Evolutionary conservation across 2,113 vertebrate genomes (phyloP).

Genomic region (Myotis lucifugus): DNA sequence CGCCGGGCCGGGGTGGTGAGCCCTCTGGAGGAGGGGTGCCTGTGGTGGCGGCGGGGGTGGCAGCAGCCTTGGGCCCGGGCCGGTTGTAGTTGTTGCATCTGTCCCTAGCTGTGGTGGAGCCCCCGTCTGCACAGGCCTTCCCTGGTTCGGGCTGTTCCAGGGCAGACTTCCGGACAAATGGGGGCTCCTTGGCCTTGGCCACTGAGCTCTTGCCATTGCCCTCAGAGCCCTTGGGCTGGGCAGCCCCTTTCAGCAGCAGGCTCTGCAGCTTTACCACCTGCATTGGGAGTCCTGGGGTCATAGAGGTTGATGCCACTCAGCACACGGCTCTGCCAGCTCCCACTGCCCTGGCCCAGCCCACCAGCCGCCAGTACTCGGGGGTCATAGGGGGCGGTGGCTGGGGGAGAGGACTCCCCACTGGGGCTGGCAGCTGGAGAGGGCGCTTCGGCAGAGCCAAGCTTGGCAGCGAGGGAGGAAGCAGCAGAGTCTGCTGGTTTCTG

Average conservation of each 20-base stretch:
- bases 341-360: slow-evolving; percentile 82
- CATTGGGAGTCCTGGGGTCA: slow-evolving; percentile 90
- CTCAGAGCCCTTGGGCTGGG: slow-evolving; percentile 79
- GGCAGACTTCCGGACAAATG: slow-evolving; percentile 92
- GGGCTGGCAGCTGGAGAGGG: slow-evolving; percentile 72
- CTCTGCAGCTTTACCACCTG: slow-evolving; percentile 74
- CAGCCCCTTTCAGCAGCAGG: neutral
- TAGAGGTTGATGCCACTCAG: slow-evolving; percentile 94
- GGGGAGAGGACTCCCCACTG: slow-evolving; percentile 67
- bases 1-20: slow-evolving; percentile 78
- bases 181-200: slow-evolving; percentile 90
- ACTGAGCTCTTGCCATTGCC: slow-evolving; percentile 51
- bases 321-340: slow-evolving; percentile 89
- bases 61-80: slow-evolving; percentile 88
- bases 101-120: slow-evolving; percentile 85
- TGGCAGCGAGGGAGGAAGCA: slow-evolving; percentile 50
- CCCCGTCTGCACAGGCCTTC: slow-evolving; percentile 64
- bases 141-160: slow-evolving; percentile 91
- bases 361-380: slow-evolving; percentile 91
- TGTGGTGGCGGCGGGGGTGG: slow-evolving; percentile 72
- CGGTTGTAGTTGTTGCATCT: slow-evolving; percentile 96
- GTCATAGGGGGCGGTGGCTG: slow-evolving; percentile 93
- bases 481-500: slow-evolving; percentile 79
- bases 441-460: slow-evolving; percentile 76
- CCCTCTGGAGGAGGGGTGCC: neutral